These are phyloP conservation scores for Heliangelus exortis DNA, from an alignment of 2,797 vertebrate species.

Conservation along the genomic window DNA sequence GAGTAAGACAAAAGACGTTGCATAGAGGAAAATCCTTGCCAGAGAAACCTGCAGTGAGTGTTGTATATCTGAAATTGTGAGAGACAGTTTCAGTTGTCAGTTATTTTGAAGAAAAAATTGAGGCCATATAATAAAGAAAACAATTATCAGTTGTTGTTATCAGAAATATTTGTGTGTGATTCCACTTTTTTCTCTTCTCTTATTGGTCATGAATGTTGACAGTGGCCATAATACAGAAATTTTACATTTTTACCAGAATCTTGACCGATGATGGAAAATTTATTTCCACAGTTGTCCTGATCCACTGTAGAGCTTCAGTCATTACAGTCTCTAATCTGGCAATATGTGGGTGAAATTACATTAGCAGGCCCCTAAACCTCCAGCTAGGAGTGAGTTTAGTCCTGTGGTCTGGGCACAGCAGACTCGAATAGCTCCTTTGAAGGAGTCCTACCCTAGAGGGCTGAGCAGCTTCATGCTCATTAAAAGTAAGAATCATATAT, in stretches of 20 bases:
- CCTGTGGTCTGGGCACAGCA: background rate
- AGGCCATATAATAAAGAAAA: background rate
- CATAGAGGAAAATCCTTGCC: slow-evolving; percentile 10
- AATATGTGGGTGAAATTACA: background rate
- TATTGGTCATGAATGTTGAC: background rate
- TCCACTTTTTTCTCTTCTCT: background rate
- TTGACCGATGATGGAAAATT: background rate
- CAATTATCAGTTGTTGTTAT: background rate
- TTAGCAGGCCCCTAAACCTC: background rate
- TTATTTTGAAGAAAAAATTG: slow-evolving; percentile 20
- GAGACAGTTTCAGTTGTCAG: slow-evolving; percentile 28
- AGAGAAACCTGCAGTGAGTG: background rate
- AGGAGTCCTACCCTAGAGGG: slow-evolving; percentile 2
- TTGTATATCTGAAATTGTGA: background rate
- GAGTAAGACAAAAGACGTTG: slow-evolving; percentile 21
- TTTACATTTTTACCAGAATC: background rate
- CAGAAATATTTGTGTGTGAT: background rate
- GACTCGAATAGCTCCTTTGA: slow-evolving; percentile 15
- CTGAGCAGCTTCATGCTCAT: slow-evolving; percentile 29
- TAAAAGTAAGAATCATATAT: slow-evolving; percentile 29
- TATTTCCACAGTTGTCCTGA: background rate
- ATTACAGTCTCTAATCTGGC: background rate
- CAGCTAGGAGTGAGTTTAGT: background rate
- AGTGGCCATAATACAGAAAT: background rate
- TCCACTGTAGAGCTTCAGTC: background rate